Conservation (phyloP, 2,113 vertebrate species). For the Laterallus jamaicensis region DNA sequence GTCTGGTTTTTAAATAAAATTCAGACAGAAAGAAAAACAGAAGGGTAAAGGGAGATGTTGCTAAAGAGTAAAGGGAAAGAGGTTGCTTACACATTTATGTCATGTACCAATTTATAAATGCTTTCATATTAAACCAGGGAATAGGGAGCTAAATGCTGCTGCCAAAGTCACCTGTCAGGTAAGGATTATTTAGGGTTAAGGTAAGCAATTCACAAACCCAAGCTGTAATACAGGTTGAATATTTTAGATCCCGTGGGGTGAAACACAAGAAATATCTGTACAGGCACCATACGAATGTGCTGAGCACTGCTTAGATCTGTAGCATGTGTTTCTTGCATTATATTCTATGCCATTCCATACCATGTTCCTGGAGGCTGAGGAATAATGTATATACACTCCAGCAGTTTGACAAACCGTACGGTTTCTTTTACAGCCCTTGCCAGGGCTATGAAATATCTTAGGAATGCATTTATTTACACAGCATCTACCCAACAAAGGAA, state of each 20-base stretch:
- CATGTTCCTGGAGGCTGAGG: neutral
- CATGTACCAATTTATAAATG: neutral
- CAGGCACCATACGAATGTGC: neutral
- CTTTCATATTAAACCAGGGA: neutral
- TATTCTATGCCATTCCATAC: conserved; percentile 14
- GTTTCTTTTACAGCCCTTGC: conserved; percentile 15
- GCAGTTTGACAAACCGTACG: neutral
- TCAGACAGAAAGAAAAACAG: neutral
- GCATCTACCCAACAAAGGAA: conserved; percentile 65
- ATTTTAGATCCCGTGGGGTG: neutral
- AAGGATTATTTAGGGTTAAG: neutral
- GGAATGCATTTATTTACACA: conserved; percentile 69
- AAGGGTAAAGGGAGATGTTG: neutral
- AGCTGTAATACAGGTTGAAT: neutral
- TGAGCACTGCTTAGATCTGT: neutral
- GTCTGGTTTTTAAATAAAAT: neutral
- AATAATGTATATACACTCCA: conserved; percentile 27
- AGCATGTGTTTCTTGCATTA: conserved; percentile 40
- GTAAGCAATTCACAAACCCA: neutral
- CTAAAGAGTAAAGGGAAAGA: neutral
- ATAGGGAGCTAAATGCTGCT: neutral
- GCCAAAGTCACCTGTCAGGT: neutral
- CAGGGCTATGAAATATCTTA: conserved; percentile 57
- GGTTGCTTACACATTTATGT: neutral
- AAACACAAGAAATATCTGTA: conserved; percentile 27